Base-by-base conservation (phyloP, 2,888 invertebrate species). In the Lasius platythorax region DNA sequence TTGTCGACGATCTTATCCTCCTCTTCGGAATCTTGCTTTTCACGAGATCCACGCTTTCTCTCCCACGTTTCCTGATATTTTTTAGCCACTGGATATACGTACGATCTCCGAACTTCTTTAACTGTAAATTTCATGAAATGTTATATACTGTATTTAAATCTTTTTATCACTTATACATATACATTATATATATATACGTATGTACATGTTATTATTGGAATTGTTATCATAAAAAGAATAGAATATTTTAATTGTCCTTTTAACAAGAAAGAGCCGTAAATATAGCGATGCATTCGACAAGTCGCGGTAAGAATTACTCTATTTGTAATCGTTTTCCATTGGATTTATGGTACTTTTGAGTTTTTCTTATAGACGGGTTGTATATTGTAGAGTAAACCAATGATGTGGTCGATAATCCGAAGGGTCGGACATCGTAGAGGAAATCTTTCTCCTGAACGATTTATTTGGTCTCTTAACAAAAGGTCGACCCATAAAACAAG, bases 1-100 rank as follows among this genome's bases (percentile, higher is more conserved):
- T 81, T 33, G 61, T 46, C 84, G 63, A 72, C 75, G 64, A 84
- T 83, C 81, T 85, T 72, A 72, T 72, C 72, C 73, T 76, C 70
- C 64, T 64, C 50, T 23, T 30, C 76, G 8, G 56, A 85, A 85
- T 67, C 70, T 75, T 76, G 74, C 79, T 81, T 70, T 67, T 66
- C 64, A 63, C 56, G 56, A 46, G 68, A 84, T 58, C 56, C 53
- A 18, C 72, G 58, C 79, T 70, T 61, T 83, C 78, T 78, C 82
- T 66, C 64, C 5, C 43, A 15, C 43, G 43, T 61, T 40, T 40
- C 15, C 33, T 30, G 43, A 33, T 70, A 61, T 61, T 70, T 79
- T 46, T 79, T 61, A 56, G n/a, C 3, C 18, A 12, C 68, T 46
- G 43, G 43, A 79, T 23, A 33, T 61, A 68, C 43, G 37, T 37